These are phyloP conservation scores for Progne subis DNA, from an alignment of 2,113 vertebrate genomes.

Conservation along the genomic window DNA sequence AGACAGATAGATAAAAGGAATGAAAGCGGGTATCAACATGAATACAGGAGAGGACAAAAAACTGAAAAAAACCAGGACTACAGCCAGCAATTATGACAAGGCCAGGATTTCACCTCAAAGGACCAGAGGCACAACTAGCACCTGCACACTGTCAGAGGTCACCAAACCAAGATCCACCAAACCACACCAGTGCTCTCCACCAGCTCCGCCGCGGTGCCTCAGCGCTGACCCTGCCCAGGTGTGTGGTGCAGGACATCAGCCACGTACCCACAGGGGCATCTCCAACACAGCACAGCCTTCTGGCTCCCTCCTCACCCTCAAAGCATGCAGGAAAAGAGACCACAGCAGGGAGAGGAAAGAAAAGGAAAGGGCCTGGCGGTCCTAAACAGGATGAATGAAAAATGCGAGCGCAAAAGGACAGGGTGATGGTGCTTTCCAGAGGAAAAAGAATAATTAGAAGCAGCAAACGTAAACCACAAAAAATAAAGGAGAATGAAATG, in stretches of 20 bases:
- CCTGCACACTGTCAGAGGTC: not conserved
- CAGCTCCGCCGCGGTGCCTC: accelerated
- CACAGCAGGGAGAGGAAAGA: not conserved
- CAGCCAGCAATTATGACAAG: not conserved
- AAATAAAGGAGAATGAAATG: not conserved
- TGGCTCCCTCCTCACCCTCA: accelerated
- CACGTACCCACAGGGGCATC: accelerated
- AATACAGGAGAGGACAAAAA: not conserved
- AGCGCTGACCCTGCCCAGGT: not conserved
- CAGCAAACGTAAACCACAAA: slow-evolving; percentile 1
- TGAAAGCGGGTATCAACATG: accelerated
- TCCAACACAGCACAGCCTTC: not conserved
- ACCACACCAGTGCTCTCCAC: accelerated
- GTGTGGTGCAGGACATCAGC: accelerated
- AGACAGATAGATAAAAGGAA: not conserved
- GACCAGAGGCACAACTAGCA: not conserved
- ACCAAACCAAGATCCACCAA: not conserved
- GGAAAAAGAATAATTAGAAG: slow-evolving; percentile 24
- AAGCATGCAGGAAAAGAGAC: not conserved
- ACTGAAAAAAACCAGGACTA: not conserved
- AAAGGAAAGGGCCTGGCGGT: not conserved
- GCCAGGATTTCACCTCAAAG: not conserved
- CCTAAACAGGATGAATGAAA: not conserved
- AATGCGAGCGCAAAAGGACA: not conserved
- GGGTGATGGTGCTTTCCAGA: not conserved